A percentile compares a stretch with the other conserved stretches of the same genome.
These are phyloP conservation scores for Reinhardtius hippoglossoides DNA, from an alignment of 2,113 vertebrate species.

Conservation along the genomic window DNA sequence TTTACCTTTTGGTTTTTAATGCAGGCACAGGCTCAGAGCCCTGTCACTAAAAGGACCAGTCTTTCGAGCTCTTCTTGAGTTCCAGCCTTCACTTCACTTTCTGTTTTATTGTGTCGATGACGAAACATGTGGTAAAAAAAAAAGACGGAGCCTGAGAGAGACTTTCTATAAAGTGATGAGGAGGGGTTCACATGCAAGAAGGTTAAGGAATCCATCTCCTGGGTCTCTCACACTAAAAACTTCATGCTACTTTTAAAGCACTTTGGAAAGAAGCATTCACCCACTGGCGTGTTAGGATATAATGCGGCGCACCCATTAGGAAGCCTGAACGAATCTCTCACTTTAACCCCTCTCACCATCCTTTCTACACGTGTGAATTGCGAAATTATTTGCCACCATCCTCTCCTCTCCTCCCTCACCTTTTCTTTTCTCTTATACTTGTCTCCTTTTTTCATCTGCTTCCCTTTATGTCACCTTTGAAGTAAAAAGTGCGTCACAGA, in stretches of 20 bases:
- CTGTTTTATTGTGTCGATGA: no score
- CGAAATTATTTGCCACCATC: constrained; percentile 5
- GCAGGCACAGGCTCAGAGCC: no score
- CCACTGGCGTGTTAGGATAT: constrained; percentile 11
- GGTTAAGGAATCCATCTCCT: not conserved
- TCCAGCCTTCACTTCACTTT: no score
- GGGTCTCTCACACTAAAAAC: constrained; percentile 22
- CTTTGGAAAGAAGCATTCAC: constrained; percentile 40
- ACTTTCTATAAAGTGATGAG: no score
- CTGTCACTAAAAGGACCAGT: no score
- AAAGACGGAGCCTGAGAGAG: no score
- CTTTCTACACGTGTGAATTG: not conserved
- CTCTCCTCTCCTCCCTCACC: constrained; percentile 9
- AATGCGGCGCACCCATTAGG: constrained; percentile 9
- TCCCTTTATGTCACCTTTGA: constrained; percentile 37
- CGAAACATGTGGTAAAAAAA: no score
- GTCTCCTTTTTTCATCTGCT: not conserved
- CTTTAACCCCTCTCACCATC: constrained; percentile 10
- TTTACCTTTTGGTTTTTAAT: no score
- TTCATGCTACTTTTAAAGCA: constrained; percentile 24
- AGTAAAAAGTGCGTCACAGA: constrained; percentile 12
- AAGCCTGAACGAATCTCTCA: constrained; percentile 7
- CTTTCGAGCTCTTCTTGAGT: no score
- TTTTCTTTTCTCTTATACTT: not conserved
- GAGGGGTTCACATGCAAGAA: constrained; percentile 9